Evolutionary conservation across 2,797 vertebrate genomes (phyloP).

Genomic region (Tenualosa thibaudeaui): DNA sequence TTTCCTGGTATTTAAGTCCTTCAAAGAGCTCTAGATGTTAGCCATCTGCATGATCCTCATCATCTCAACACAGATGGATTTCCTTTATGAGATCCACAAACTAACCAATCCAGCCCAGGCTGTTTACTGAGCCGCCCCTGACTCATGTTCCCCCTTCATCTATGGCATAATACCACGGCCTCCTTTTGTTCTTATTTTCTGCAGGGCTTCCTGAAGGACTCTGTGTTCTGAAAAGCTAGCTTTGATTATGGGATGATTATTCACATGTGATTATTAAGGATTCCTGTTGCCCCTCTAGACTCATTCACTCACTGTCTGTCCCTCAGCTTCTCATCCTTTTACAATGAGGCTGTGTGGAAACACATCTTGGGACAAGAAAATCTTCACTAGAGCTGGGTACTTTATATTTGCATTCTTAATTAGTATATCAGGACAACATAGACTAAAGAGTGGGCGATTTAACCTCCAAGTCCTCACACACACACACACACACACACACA

Average conservation of each 20-base stretch:
- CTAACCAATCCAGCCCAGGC: background rate
- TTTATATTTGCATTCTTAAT: background rate
- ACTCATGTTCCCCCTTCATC: background rate
- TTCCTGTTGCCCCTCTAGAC: background rate
- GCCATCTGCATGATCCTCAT: background rate
- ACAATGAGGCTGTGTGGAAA: background rate
- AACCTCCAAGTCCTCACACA: background rate
- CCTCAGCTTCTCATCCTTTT: background rate
- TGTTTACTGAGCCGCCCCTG: background rate
- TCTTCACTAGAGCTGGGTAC: background rate
- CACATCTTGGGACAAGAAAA: background rate
- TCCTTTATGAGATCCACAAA: background rate
- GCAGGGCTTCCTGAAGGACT: background rate
- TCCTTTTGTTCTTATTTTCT: background rate
- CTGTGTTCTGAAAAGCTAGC: background rate
- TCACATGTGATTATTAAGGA: background rate
- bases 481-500: background rate
- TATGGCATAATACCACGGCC: background rate
- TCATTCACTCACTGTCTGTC: background rate
- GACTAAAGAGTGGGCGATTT: background rate
- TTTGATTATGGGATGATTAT: slow-evolving; percentile 15
- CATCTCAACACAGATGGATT: background rate
- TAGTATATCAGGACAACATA: background rate
- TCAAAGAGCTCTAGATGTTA: background rate
- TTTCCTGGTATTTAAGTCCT: background rate